phyloP scores from a whole-genome alignment of 2,797 vertebrate genomes.

The Lagorchestes hirsutus region DNA sequence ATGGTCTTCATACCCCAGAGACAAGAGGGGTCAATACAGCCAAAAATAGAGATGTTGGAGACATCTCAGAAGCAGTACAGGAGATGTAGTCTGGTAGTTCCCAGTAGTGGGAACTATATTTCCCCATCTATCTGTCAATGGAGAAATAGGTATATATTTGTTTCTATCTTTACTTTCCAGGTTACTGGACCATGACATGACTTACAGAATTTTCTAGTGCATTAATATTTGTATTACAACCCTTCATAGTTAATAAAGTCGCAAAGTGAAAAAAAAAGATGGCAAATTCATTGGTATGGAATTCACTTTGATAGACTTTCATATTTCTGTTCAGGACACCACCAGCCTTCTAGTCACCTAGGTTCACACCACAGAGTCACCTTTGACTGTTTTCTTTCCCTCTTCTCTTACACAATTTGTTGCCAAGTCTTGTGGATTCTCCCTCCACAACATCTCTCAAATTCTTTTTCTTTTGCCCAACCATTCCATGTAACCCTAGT shows the following conservation, averaged over 20 bases:
- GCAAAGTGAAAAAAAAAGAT: not conserved
- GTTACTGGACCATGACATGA: not conserved
- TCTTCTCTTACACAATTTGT: too few species aligned
- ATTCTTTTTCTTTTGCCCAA: too few species aligned
- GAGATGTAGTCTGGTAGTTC: not conserved
- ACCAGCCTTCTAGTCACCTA: too few species aligned
- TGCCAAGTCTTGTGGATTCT: too few species aligned
- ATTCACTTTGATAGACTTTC: too few species aligned
- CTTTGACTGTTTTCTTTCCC: too few species aligned
- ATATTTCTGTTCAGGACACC: too few species aligned
- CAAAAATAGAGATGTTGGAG: not conserved
- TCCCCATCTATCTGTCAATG: not conserved
- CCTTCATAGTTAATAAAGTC: slow-evolving; percentile 67
- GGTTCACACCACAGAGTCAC: too few species aligned
- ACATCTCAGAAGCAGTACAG: not conserved
- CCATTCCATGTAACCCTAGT: too few species aligned
- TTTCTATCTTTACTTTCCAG: too few species aligned
- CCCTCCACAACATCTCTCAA: too few species aligned
- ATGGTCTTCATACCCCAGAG: not conserved
- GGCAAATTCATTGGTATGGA: too few species aligned
- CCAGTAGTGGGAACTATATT: not conserved
- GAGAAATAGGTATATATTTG: not conserved
- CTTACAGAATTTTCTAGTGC: not conserved
- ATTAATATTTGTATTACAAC: not conserved
- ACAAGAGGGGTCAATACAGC: not conserved